Conservation (phyloP, 2,797 vertebrate species). For the Myripristis murdjan region DNA sequence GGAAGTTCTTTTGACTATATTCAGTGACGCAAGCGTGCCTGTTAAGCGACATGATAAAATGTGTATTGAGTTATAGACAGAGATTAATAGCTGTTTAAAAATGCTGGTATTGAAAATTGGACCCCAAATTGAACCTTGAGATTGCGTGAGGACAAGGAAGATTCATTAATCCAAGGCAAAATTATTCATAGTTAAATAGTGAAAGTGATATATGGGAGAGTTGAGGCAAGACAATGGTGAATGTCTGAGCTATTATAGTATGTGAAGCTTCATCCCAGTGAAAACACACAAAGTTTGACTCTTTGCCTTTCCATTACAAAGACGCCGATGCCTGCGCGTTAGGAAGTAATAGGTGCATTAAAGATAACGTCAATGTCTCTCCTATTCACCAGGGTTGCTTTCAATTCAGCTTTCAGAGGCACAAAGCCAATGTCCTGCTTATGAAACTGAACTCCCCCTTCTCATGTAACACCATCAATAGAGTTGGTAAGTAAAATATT, state of each 20-base stretch:
- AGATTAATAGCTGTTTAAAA: neutral
- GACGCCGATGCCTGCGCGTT: neutral
- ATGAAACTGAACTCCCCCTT: constrained; percentile 59
- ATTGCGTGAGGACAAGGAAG: neutral
- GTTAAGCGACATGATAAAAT: neutral
- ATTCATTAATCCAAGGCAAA: constrained; percentile 2
- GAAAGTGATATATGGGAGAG: constrained; percentile 2
- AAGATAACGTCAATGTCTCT: constrained; percentile 8
- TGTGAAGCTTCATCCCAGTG: neutral
- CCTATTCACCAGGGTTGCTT: neutral
- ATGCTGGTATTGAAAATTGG: neutral
- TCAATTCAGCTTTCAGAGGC: constrained; percentile 14
- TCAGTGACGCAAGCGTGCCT: neutral
- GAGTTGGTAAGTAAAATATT: constrained; percentile 57
- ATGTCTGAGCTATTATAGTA: neutral
- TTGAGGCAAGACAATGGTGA: constrained; percentile 5
- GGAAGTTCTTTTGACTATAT: neutral
- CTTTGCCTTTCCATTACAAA: constrained; percentile 5
- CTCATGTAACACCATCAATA: constrained; percentile 57
- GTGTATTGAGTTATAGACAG: neutral
- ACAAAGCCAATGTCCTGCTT: constrained; percentile 5
- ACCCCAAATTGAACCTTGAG: constrained; percentile 12
- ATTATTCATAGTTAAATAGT: constrained; percentile 11
- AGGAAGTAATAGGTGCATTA: neutral
- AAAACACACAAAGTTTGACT: neutral